Conservation (phyloP, 2,113 vertebrate genomes). For the Naja naja region DNA sequence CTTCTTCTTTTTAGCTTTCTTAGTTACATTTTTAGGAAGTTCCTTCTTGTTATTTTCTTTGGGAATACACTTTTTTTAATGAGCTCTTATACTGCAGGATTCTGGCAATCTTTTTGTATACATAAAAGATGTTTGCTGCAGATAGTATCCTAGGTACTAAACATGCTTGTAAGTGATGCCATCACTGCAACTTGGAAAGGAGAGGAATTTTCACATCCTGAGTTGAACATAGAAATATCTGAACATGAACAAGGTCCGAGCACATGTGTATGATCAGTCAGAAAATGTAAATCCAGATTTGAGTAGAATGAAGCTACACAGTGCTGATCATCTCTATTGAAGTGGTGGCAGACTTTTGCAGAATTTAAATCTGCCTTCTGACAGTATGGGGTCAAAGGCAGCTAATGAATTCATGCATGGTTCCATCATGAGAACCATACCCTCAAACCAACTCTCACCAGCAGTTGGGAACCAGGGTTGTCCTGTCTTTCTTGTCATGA, state of each 20-base stretch:
- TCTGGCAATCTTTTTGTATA: neutral
- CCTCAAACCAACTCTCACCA: neutral
- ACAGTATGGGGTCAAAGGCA: neutral
- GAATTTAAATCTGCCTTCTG: neutral
- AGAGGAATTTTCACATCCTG: neutral
- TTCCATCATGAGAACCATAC: neutral
- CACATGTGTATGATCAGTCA: neutral
- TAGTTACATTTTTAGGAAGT: neutral
- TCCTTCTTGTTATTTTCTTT: neutral
- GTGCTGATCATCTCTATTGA: neutral
- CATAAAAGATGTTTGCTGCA: neutral
- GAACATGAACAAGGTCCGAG: neutral
- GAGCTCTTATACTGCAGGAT: neutral
- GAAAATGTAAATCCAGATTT: neutral
- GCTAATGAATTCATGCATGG: neutral
- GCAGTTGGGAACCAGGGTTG: neutral
- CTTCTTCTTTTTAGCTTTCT: neutral
- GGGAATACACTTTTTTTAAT: neutral
- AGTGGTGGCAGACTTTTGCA: neutral
- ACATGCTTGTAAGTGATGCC: neutral
- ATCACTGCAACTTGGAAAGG: neutral
- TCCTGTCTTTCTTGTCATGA: neutral
- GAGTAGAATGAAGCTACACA: neutral
- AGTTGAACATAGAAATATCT: neutral
- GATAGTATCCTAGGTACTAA: neutral